Base-by-base conservation (phyloP, 2,113 vertebrate genomes). In the Poeciliopsis prolifica region DNA sequence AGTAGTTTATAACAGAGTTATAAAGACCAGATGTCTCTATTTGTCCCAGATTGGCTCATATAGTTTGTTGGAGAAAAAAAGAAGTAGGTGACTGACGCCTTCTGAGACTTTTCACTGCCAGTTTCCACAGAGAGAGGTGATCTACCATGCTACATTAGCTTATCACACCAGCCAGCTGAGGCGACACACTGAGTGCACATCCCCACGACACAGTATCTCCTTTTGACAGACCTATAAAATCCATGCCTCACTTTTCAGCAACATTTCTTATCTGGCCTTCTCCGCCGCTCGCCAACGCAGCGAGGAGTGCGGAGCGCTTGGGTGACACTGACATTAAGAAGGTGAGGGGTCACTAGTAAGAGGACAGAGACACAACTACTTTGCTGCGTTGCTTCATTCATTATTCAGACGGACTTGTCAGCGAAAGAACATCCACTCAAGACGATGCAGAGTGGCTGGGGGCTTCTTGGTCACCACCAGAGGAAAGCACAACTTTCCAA, bases 371-470 rank as follows among this genome's bases (percentile, higher is more conserved):
- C 81, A 78, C 28, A 61, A 61, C 81, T 65, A 71, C 86, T 81
- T 77, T 81, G 75, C 83, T 44, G 79, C 68, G 78, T 70, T 68
- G 58, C 77, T 79, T 87, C 80, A 93, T 93, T 90, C 73, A 93
- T 93, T 92, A 93, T 91, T 94, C 81, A 94, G 69, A 67, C 28
- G 1, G 33, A 42, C 72, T 86, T 88, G 89, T 89, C 90, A 92
- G 78, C 33, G 35, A 74, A 69, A 78, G 81, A 86, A 75, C 85
- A 84, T 88, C 85, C 86, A 58, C 63, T 92, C 86, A 79, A 30
- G 70, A 60, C 58, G 80, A 85, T 70, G 68, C 31, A 68, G 82
- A 78, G 82, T 77, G 81, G 77, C 75, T 64, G 70, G 85, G 63
- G 82, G 72, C 66, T 64, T 4, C 22, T 72, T 77, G 78, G 83